Conservation (phyloP, 2,888 invertebrate genomes). For the Nowickia ferox region DNA sequence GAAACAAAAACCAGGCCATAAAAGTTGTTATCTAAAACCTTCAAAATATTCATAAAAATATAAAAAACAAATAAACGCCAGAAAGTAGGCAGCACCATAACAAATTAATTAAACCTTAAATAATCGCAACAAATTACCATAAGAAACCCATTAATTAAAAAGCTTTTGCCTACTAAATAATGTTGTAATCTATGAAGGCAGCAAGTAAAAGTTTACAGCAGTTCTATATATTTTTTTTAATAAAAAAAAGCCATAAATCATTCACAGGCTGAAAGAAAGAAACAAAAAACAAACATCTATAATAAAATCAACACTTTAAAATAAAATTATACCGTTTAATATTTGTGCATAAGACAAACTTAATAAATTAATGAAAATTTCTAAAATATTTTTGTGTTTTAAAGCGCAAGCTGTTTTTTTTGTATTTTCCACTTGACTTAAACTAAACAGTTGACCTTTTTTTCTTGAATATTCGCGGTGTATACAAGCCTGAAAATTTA, state of each 20-base stretch:
- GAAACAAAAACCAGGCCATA: no score
- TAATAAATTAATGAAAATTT: not conserved
- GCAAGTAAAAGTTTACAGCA: not conserved
- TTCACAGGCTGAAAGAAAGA: constrained; percentile 1
- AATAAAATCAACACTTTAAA: constrained; percentile 53
- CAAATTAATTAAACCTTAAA: constrained; percentile 1
- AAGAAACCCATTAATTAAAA: constrained; percentile 57
- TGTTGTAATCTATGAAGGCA: not conserved
- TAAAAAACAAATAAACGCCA: not conserved
- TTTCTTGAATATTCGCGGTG: not conserved
- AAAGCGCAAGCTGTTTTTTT: constrained; percentile 11
- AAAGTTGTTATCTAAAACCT: no score
- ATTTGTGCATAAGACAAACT: not conserved
- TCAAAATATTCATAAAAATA: not conserved
- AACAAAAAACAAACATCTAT: constrained; percentile 15
- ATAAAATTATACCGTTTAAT: constrained; percentile 32
- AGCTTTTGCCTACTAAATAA: not conserved
- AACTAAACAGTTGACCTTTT: constrained; percentile 14
- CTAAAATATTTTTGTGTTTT: constrained; percentile 2
- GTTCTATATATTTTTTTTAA: not conserved
- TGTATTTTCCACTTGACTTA: constrained; percentile 46
- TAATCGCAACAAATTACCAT: constrained; percentile 32
- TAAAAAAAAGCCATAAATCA: constrained; percentile 50
- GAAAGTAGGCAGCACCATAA: not conserved
- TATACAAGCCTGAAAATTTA: constrained; percentile 17